Evolutionary conservation across 2,797 vertebrate species (phyloP), one percentile per base, ranked within the genome.

Genomic region (Chaunax sp.): DNA sequence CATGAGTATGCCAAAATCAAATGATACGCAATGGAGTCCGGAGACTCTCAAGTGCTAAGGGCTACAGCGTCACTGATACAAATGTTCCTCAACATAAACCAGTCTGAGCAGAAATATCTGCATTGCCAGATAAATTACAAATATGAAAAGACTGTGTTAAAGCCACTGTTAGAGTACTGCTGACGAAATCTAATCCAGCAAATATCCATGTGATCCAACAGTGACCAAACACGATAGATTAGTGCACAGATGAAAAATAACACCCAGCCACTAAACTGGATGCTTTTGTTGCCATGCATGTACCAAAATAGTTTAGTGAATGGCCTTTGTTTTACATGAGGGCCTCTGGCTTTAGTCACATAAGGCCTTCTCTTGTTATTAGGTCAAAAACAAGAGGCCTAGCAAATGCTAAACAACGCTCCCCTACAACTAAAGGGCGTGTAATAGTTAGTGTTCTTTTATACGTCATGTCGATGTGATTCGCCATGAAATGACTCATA

Each of bases 321-420:
- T 73, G 66, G 50, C 79, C 25, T 78, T 87, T 84, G 87, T 90
- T 14, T 68, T 49, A 64, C 62, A 56, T 1, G 43, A 64, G 65
- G 78, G 81, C 76, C 75, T 40, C 75, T 77, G 74, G 78, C 63
- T 83, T 84, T 70, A 80, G 80, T 72, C 80, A 63, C 77, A 69
- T 60, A 73, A 77, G 83, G 82, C 77, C 84, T 73, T 46, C 79
- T 84, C 77, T 85, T 80, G 78, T 86, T 81, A 83, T 69, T 63
- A 70, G 83, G 85, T 85, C 77, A 84, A 47, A 88, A 81, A 83
- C 81, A 76, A 72, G 81, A 81, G 89, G 85, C 88, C 89, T 57
- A 33, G 66, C 63, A 64, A 77, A 71, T 73, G 74, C 64, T 64
- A 79, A 60, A 77, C 65, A 63, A 15, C 55, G 53, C 66, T 12